phyloP scores from a whole-genome alignment of 1,140 invertebrate species.

The Telenomus remus region DNA sequence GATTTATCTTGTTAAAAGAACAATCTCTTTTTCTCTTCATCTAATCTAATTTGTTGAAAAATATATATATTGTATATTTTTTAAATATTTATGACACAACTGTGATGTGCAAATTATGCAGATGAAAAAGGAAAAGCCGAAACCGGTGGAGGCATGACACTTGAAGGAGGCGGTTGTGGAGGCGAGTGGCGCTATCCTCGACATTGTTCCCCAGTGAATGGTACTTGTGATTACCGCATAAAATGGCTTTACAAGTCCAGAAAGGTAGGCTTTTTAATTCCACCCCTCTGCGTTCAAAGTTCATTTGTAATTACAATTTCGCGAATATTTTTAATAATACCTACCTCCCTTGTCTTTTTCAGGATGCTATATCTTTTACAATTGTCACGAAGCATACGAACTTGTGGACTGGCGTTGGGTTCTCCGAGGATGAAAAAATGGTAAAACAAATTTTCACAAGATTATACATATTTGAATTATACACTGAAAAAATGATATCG shows the following conservation, averaged over 20 bases:
- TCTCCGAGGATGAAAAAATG: slow-evolving; percentile 91
- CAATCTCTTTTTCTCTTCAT: too few relatives aligned
- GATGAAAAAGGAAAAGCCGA: slow-evolving; percentile 69
- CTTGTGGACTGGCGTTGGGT: slow-evolving; percentile 95
- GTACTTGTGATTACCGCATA: slow-evolving; percentile 88
- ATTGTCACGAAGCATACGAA: slow-evolving; percentile 88
- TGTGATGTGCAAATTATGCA: slow-evolving; percentile 56
- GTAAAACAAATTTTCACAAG: slow-evolving; percentile 68
- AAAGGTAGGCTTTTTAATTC: slow-evolving; percentile 64
- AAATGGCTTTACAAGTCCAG: slow-evolving; percentile 88
- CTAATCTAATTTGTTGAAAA: too few relatives aligned
- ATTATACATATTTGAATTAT: too few relatives aligned
- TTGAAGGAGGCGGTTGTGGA: slow-evolving; percentile 78
- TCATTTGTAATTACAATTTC: slow-evolving; percentile 2
- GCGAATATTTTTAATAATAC: neutral
- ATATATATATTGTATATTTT: too few relatives aligned
- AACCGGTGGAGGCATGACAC: slow-evolving; percentile 54
- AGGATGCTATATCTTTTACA: slow-evolving; percentile 89
- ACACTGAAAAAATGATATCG: too few relatives aligned
- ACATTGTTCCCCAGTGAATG: slow-evolving; percentile 81
- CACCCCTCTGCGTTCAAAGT: neutral
- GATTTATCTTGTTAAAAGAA: too few relatives aligned
- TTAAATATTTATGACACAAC: slow-evolving; percentile 25
- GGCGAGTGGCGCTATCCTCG: slow-evolving; percentile 87
- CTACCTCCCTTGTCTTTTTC: slow-evolving; percentile 57